Percentiles rank a stretch among this genome's conserved stretches.
These are phyloP conservation scores for Oeneis ivallda DNA, from an alignment of 2,888 invertebrate genomes.

Conservation along the genomic window DNA sequence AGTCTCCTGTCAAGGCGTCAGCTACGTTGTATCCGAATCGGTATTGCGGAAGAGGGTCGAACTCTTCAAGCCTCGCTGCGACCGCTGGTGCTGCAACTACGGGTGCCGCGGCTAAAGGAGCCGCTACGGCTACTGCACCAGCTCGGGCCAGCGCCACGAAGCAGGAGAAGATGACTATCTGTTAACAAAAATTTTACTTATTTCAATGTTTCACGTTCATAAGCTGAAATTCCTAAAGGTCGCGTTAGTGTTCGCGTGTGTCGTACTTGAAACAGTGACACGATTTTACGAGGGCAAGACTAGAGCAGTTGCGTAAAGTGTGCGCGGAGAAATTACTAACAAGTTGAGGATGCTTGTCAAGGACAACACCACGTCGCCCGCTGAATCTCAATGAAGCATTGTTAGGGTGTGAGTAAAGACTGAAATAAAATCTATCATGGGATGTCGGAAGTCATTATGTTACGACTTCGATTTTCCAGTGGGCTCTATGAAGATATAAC, in stretches of 20 bases:
- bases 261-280: slow-evolving; percentile 79
- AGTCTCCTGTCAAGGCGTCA: slow-evolving; percentile 72
- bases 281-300: slow-evolving; percentile 66
- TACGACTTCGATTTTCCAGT: neutral
- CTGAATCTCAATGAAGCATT: slow-evolving; percentile 56
- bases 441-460: neutral
- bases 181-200: slow-evolving; percentile 39
- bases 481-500: neutral
- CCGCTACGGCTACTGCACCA: slow-evolving; percentile 50
- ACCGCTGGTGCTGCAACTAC: slow-evolving; percentile 53
- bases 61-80: slow-evolving; percentile 66
- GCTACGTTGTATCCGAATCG: slow-evolving; percentile 71
- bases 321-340: slow-evolving; percentile 74
- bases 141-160: slow-evolving; percentile 60
- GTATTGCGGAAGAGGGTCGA: slow-evolving; percentile 83
- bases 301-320: slow-evolving; percentile 66
- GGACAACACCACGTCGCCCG: slow-evolving; percentile 55
- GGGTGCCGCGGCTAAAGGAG: slow-evolving; percentile 44
- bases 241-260: slow-evolving; percentile 38
- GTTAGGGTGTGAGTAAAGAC: neutral
- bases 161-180: slow-evolving; percentile 65
- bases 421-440: neutral
- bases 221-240: neutral
- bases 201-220: neutral
- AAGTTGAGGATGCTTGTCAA: slow-evolving; percentile 66